These are phyloP conservation scores for Sardina pilchardus DNA, from an alignment of 2,113 vertebrate species.

Conservation along the genomic window DNA sequence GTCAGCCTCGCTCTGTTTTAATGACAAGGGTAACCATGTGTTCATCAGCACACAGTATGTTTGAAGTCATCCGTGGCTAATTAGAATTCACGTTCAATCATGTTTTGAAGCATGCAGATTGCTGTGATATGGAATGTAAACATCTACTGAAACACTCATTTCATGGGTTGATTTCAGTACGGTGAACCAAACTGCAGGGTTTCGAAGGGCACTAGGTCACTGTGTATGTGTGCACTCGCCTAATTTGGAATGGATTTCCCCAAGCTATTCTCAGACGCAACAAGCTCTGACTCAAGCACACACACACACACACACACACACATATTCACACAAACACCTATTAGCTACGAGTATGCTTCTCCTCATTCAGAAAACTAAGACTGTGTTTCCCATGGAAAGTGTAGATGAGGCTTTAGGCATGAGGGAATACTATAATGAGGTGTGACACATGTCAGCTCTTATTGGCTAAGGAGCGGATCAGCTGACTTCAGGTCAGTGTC, in stretches of 20 bases:
- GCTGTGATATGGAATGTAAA: not conserved
- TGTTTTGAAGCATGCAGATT: not conserved
- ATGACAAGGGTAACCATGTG: constrained; percentile 5
- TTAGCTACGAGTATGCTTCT: not conserved
- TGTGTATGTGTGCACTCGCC: not conserved
- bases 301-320: not conserved
- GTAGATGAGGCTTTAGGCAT: not conserved
- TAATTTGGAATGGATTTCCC: constrained; percentile 6
- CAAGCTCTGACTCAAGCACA: not conserved
- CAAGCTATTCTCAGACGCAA: not conserved
- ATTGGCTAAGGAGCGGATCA: constrained; percentile 1
- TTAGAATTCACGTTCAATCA: not conserved
- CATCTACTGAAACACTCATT: not conserved
- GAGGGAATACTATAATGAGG: constrained; percentile 2
- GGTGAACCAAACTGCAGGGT: not conserved
- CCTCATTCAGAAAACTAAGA: not conserved
- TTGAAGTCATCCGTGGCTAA: not conserved
- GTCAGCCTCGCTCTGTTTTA: not conserved
- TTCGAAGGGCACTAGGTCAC: not conserved
- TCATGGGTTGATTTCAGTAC: not conserved
- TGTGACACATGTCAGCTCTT: constrained; percentile 17
- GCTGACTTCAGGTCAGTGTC: constrained; percentile 1
- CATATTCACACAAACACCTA: not conserved
- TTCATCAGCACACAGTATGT: not conserved
- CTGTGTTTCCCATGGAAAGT: not conserved